These are phyloP conservation scores for Sphaerodactylus townsendi DNA, from an alignment of 2,113 vertebrate species.

Conservation along the genomic window DNA sequence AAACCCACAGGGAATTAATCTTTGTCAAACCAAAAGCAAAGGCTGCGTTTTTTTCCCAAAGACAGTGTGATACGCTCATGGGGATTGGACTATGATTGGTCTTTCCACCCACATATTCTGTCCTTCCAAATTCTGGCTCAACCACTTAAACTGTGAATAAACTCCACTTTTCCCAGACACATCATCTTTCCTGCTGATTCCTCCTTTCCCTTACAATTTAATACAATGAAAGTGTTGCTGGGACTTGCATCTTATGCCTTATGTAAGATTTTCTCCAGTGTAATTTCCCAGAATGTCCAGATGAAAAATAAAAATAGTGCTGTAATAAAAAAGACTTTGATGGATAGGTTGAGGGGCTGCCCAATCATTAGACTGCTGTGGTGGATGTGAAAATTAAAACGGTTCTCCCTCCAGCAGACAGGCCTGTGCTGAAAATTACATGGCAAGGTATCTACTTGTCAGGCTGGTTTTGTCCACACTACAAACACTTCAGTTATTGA, in stretches of 20 bases:
- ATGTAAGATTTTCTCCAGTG: neutral
- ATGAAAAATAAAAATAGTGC: neutral
- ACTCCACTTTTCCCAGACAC: neutral
- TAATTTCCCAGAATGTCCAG: constrained; percentile 6
- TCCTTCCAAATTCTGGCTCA: constrained; percentile 4
- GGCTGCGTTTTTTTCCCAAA: constrained; percentile 1
- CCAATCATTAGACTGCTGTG: neutral
- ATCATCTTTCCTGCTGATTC: neutral
- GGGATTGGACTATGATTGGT: neutral
- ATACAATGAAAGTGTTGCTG: neutral
- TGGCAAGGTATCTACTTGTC: neutral
- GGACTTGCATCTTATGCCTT: neutral
- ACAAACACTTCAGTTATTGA: neutral
- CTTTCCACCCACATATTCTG: neutral
- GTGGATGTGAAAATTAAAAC: neutral
- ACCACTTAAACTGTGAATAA: neutral
- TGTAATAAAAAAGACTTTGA: neutral
- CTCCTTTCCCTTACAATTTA: constrained; percentile 17
- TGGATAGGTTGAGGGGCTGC: neutral
- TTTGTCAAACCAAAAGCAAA: neutral
- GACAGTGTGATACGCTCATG: neutral
- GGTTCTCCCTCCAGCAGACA: neutral
- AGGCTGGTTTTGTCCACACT: neutral
- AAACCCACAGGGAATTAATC: constrained; percentile 2
- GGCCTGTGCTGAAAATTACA: neutral